A percentile compares a stretch with the other conserved stretches of the same genome.
These are phyloP conservation scores for Cephalopachus bancanus DNA, from an alignment of 2,797 vertebrate species.

Conservation along the genomic window DNA sequence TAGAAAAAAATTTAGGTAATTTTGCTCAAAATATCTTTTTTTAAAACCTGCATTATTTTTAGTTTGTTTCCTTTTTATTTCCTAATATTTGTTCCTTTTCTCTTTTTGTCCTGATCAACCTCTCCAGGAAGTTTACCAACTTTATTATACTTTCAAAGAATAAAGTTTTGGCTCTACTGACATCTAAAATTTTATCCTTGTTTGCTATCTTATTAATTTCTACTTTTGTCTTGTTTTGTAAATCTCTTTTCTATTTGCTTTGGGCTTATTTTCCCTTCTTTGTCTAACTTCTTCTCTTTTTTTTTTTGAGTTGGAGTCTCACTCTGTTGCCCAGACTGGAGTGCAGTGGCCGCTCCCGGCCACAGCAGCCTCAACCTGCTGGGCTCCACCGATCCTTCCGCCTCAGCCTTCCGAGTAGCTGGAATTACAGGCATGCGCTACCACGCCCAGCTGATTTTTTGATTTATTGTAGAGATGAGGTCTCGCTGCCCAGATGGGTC, in stretches of 20 bases:
- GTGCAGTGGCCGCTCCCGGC: too few relatives aligned
- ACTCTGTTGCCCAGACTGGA: too few relatives aligned
- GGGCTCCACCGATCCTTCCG: too few relatives aligned
- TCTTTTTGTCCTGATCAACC: background rate
- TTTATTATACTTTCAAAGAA: background rate
- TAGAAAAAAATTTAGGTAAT: background rate
- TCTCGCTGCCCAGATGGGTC: too few relatives aligned
- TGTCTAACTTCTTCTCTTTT: background rate
- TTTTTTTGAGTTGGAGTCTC: too few relatives aligned
- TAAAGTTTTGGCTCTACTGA: background rate
- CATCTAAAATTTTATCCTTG: background rate
- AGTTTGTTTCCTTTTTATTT: background rate
- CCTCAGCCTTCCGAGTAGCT: too few relatives aligned
- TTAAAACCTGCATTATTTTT: background rate
- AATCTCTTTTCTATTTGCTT: background rate
- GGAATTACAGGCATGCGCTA: too few relatives aligned
- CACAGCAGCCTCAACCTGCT: too few relatives aligned
- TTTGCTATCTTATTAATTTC: background rate
- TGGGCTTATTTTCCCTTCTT: background rate
- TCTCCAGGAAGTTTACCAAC: background rate
- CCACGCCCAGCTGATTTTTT: too few relatives aligned
- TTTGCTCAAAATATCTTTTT: background rate
- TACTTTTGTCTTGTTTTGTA: background rate
- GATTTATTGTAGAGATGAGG: too few relatives aligned
- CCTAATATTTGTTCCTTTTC: background rate